Evolutionary conservation across 2,888 invertebrate genomes (phyloP), one percentile per base, ranked within the genome.

Genomic region (Rhaphigaster nebulosa): DNA sequence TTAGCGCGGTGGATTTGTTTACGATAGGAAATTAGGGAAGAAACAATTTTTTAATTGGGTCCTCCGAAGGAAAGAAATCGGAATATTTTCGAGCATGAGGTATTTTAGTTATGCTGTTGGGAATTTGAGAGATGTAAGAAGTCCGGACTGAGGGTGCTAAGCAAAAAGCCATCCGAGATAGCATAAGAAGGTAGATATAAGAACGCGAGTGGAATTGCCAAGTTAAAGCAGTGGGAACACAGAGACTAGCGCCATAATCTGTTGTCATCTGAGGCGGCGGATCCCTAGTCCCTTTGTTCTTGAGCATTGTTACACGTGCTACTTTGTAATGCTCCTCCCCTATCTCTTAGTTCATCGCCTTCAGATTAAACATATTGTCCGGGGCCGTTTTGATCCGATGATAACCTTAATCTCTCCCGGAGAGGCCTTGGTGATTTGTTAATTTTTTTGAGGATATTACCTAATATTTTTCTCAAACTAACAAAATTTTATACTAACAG

Each of bases 291-390:
- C 41, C 88, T 88, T 88, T 88, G 88, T 88, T 88, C 88, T 88
- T 56, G 56, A 38, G 56, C 88, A 88, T 88, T 88, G 60, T 60
- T 88, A 88, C 88, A 88, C 88, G 88, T 65, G 88, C 88, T 88
- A 60, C 41, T 41, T 60, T 60, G 41, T 88, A 88, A 88, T 88
- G 88, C 15, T 34, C 34, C n/a, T n/a, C 45, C 2, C 2, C 45
- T 84, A 84, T 84, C 84, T 84, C 41, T 50, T 84, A 26, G 84
- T 50, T 50, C 45, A 84, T 45, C 84, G 45, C 45, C 45, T 84
- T 45, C n/a, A 45, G 45, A 84, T 84, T 84, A 84, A 84, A 84
- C 84, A 84, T 45, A 84, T 84, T 84, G 84, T 84, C 41, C 26
- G 45, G 12, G 6, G n/a, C 45, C 45, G 13, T n/a, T 84, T 50